Conservation (phyloP, 2,113 vertebrate genomes). For the Trogon melanurus region DNA sequence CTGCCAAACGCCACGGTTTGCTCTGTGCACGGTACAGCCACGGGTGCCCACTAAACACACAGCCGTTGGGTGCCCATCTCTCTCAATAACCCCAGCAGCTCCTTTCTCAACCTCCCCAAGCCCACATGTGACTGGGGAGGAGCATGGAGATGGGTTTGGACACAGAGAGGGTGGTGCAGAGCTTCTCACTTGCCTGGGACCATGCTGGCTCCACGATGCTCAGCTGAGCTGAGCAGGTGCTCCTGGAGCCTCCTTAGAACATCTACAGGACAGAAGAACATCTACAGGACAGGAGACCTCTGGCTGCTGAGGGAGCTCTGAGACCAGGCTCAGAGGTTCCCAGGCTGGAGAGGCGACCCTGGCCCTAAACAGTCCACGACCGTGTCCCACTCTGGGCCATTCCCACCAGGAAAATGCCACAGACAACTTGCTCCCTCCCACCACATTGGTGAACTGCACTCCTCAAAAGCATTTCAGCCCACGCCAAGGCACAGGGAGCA, state of each 20-base stretch:
- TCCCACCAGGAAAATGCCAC: not conserved
- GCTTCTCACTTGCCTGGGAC: not conserved
- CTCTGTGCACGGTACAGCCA: not conserved
- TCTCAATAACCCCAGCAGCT: not conserved
- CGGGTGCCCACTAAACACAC: not conserved
- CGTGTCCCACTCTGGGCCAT: not conserved
- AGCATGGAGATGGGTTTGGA: not conserved
- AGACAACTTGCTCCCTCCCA: not conserved
- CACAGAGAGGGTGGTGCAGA: not conserved
- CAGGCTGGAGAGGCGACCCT: not conserved
- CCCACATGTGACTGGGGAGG: fast-evolving
- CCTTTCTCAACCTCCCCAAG: not conserved
- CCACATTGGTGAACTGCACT: not conserved
- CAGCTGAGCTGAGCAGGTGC: not conserved
- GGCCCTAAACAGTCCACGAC: not conserved
- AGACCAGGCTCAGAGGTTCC: not conserved
- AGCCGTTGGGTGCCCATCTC: not conserved
- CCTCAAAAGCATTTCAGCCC: not conserved
- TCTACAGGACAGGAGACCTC: not conserved
- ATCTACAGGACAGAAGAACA: not conserved
- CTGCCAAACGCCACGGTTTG: not conserved
- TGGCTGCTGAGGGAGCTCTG: not conserved
- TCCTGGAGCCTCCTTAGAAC: not conserved
- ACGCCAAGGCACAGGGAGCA: not conserved
- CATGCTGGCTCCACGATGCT: not conserved